phyloP scores from a whole-genome alignment of 2,888 invertebrate genomes.

The Agrochola lota region DNA sequence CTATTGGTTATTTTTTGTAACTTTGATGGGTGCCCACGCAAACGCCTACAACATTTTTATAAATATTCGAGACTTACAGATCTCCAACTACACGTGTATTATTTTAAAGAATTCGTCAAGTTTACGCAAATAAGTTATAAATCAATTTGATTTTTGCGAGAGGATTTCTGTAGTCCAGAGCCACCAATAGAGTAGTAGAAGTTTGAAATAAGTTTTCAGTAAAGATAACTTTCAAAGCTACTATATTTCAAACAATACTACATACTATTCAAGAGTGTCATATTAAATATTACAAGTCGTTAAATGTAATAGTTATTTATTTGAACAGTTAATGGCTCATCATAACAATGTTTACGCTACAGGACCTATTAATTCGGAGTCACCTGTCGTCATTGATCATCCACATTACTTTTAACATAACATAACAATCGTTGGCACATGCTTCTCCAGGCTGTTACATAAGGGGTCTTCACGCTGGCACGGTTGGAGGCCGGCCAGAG shows the following conservation, averaged over 20 bases:
- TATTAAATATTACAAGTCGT: conserved; percentile 21
- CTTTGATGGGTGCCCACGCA: conserved; percentile 74
- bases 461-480: conserved; percentile 74
- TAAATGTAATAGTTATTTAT: conserved; percentile 47
- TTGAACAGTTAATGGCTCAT: conserved; percentile 49
- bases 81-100: conserved; percentile 44
- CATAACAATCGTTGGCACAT: conserved; percentile 70
- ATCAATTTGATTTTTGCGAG: not conserved
- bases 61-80: conserved; percentile 63
- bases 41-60: conserved; percentile 67
- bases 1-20: conserved; percentile 68
- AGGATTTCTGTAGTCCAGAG: not conserved
- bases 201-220: not conserved
- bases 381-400: conserved; percentile 75
- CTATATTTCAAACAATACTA: not conserved
- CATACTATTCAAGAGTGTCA: not conserved
- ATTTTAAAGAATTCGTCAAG: conserved; percentile 41
- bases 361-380: conserved; percentile 51
- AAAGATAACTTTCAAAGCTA: not conserved
- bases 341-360: conserved; percentile 44
- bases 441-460: conserved; percentile 68
- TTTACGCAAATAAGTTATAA: not conserved
- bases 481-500: conserved; percentile 82
- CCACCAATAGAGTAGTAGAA: not conserved
- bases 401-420: conserved; percentile 57